Evolutionary conservation across 2,797 vertebrate species (phyloP).

Genomic region (Loriculus beryllinus): DNA sequence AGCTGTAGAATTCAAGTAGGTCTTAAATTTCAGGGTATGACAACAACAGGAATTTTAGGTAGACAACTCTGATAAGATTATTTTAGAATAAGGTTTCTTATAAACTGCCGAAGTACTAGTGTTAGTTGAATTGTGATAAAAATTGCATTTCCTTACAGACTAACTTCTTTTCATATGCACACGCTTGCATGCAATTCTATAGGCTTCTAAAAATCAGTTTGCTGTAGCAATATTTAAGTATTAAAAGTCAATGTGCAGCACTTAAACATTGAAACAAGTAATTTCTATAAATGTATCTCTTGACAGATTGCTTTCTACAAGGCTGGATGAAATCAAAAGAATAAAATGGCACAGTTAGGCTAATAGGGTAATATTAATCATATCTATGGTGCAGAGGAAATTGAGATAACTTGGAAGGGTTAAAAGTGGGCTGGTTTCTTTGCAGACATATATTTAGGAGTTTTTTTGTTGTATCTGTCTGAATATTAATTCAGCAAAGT

Average conservation of each 20-base stretch:
- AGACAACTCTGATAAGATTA: constrained; percentile 38
- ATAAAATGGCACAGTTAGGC: constrained; percentile 51
- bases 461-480: constrained; percentile 45
- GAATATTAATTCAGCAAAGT: constrained; percentile 62
- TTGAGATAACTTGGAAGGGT: constrained; percentile 56
- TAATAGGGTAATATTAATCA: constrained; percentile 47
- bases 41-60: constrained; percentile 54
- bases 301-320: constrained; percentile 56
- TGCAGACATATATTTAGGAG: constrained; percentile 37
- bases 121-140: constrained; percentile 30
- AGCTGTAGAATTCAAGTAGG: constrained; percentile 30
- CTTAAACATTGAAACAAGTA: constrained; percentile 62
- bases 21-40: constrained; percentile 55
- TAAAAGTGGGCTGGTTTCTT: constrained; percentile 50
- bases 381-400: constrained; percentile 49
- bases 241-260: constrained; percentile 41
- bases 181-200: not conserved
- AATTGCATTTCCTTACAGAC: constrained; percentile 45
- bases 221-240: constrained; percentile 31
- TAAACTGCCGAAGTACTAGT: not conserved
- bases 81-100: constrained; percentile 54
- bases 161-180: constrained; percentile 26
- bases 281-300: constrained; percentile 56
- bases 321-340: constrained; percentile 40
- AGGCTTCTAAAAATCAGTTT: constrained; percentile 53